Evolutionary conservation across 1,140 invertebrate genomes (phyloP).

Genomic region (Magallana angulata): DNA sequence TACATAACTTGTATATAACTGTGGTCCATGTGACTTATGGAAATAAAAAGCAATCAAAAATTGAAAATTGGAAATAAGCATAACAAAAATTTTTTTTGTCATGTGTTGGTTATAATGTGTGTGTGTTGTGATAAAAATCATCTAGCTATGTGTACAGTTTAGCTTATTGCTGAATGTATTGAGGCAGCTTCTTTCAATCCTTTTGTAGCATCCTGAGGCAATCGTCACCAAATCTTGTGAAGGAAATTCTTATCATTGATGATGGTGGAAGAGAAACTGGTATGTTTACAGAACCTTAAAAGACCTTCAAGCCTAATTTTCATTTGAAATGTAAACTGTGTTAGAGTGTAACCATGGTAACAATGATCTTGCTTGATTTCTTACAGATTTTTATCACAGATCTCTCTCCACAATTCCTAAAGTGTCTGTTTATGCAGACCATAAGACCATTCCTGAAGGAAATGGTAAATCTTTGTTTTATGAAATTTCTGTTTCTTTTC

Average conservation of each 20-base stretch:
- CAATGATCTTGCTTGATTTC: not conserved
- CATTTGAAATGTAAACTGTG: no score
- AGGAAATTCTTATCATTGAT: constrained; percentile 94
- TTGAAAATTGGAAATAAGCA: no score
- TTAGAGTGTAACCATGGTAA: no score
- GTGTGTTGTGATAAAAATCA: no score
- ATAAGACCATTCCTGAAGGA: no score
- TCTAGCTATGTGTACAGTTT: no score
- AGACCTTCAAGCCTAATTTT: no score
- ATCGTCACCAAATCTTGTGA: constrained; percentile 88
- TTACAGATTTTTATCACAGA: not conserved
- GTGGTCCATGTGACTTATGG: no score
- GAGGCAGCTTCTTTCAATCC: not conserved
- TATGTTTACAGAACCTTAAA: constrained; percentile 56
- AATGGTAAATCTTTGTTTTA: not conserved
- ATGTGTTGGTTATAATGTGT: no score
- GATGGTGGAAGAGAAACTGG: constrained; percentile 85
- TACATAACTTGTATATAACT: no score
- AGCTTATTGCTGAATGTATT: not conserved
- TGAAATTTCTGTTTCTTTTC: not conserved
- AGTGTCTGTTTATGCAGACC: not conserved
- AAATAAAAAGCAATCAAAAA: no score
- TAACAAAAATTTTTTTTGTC: no score
- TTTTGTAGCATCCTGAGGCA: constrained; percentile 87
- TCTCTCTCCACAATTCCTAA: constrained; percentile 9